Conservation (phyloP, 1,140 invertebrate species). For the Drosophila sucinea region DNA sequence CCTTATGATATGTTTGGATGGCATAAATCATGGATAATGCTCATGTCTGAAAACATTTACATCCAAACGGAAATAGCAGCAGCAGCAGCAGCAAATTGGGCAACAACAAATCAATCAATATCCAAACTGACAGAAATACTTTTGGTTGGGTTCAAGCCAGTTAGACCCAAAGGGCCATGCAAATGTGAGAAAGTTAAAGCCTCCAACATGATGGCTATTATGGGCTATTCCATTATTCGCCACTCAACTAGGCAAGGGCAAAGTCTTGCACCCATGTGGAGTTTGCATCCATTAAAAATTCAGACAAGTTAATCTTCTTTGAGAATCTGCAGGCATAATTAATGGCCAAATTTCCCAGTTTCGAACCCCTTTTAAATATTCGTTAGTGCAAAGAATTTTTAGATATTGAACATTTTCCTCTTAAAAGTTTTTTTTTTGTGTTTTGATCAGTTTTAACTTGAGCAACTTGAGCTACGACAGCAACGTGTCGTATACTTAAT, state of each 20-base stretch:
- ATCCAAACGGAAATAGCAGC: slow-evolving; percentile 11
- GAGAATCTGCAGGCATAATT: background rate
- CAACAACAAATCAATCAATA: slow-evolving; percentile 8
- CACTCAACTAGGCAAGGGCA: background rate
- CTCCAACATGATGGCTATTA: background rate
- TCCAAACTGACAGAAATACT: slow-evolving; percentile 9
- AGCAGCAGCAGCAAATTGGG: background rate
- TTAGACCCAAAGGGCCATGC: background rate
- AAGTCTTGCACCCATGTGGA: background rate
- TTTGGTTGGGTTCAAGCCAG: background rate
- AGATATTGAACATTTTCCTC: too few species aligned
- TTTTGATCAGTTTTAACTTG: too few species aligned
- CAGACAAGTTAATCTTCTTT: slow-evolving; percentile 1
- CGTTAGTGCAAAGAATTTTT: too few species aligned
- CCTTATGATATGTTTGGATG: slow-evolving; percentile 43
- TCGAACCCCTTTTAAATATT: background rate
- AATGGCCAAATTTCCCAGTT: background rate
- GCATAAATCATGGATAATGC: slow-evolving; percentile 20
- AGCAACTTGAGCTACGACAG: too few species aligned
- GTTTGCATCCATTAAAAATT: background rate
- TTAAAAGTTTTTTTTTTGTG: too few species aligned
- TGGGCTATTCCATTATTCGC: background rate
- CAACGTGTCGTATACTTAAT: background rate
- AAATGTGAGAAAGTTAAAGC: background rate
- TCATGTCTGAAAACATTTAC: slow-evolving; percentile 9